Percentiles rank a stretch among this genome's conserved stretches.
phyloP scores from a whole-genome alignment of 2,113 vertebrate genomes.

The Tupaia chinensis region DNA sequence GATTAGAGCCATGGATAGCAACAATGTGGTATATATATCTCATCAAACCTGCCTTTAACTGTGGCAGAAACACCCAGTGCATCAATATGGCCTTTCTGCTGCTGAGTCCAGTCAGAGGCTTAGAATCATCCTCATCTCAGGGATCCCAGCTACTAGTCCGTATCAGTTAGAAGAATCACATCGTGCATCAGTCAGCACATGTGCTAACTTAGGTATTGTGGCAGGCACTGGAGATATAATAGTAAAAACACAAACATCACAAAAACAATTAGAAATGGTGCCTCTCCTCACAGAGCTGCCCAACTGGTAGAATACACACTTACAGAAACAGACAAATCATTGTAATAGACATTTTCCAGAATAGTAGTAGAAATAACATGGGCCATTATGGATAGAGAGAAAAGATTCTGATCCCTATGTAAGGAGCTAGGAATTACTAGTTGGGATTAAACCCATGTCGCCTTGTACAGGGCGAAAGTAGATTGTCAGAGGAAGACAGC shows the following conservation, averaged over 20 bases:
- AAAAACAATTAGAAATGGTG: not conserved
- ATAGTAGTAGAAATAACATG: not conserved
- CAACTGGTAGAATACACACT: not conserved
- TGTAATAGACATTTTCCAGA: not conserved
- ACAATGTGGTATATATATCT: rapidly evolving
- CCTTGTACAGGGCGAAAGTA: not conserved
- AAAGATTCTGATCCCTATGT: not conserved
- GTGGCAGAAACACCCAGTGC: not conserved
- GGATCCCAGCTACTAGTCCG: not conserved
- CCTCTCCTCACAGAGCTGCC: not conserved
- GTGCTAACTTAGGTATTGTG: not conserved
- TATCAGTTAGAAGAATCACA: not conserved
- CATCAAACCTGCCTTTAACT: not conserved
- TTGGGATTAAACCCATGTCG: not conserved
- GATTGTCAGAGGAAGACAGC: no score
- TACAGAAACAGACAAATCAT: not conserved
- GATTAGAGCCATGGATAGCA: not conserved
- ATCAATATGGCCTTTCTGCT: not conserved
- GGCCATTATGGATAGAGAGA: not conserved
- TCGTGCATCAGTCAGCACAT: not conserved
- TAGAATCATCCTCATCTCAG: not conserved
- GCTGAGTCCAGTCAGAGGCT: not conserved
- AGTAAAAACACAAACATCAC: not conserved
- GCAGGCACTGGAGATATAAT: not conserved
- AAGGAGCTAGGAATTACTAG: not conserved